These are phyloP conservation scores for Pogonomyrmex barbatus DNA, from an alignment of 1,140 invertebrate genomes.

Conservation along the genomic window DNA sequence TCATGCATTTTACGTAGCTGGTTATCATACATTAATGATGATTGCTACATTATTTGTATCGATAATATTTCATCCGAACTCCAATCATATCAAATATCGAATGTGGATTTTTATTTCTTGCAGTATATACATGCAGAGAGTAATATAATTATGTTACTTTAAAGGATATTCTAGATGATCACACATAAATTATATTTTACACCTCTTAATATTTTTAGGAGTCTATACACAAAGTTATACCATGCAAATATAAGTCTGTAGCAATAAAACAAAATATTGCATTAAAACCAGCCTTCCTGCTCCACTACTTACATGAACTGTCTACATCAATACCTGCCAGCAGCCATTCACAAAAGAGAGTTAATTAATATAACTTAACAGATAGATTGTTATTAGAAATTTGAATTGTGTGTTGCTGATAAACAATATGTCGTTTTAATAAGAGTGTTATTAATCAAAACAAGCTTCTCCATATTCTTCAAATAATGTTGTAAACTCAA, in stretches of 20 bases:
- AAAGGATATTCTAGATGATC: conserved; percentile 33
- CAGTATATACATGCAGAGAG: conserved; percentile 61
- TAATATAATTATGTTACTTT: conserved; percentile 32
- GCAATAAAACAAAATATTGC: conserved; percentile 72
- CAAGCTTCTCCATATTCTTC: conserved; percentile 22
- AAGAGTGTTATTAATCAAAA: conserved; percentile 51
- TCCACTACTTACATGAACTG: conserved; percentile 86
- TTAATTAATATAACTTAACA: conserved; percentile 82
- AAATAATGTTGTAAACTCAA: conserved; percentile 24
- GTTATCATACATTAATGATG: conserved; percentile 20
- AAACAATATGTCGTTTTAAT: conserved; percentile 47
- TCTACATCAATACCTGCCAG: conserved; percentile 86
- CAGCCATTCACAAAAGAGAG: conserved; percentile 85
- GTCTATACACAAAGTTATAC: conserved; percentile 65
- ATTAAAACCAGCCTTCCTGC: conserved; percentile 78
- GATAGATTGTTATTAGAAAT: conserved; percentile 48
- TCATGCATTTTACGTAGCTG: conserved; percentile 59
- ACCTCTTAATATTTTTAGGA: conserved; percentile 38
- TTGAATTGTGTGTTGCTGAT: conserved; percentile 47
- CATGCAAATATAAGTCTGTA: conserved; percentile 72
- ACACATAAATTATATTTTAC: conserved; percentile 18
- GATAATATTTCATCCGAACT: not conserved
- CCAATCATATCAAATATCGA: conserved; percentile 15
- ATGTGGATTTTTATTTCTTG: conserved; percentile 11
- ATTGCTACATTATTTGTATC: conserved; percentile 4